Evolutionary conservation across 2,113 vertebrate genomes (phyloP), one percentile per base, ranked within the genome.

Genomic region (Ramphastos sulfuratus): DNA sequence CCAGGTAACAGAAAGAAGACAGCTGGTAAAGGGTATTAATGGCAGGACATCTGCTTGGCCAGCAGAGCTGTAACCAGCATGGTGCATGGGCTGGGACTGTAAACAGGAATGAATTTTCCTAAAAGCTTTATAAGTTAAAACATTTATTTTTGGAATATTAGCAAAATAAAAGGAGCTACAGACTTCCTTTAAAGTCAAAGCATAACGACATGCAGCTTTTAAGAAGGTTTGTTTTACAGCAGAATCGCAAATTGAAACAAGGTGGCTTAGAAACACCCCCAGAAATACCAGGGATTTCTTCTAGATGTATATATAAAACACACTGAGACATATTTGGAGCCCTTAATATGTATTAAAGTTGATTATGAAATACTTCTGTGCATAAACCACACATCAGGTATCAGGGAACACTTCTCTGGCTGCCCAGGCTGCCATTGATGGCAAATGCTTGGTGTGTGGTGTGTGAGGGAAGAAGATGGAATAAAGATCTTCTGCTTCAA

Each of bases 81-180:
- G 61, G 74, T 94, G 84, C 92, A 95, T 97, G 92, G 96, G 96
- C 89, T 79, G 78, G 54, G 83, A 73, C 63, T 95, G 95, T 97
- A 98, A 98, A 97, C 90, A 97, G 91, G 97, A 97, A 97, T 97
- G 96, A 97, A 97, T 97, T 98, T 98, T 97, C 97, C 96, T 96
- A 96, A 98, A 97, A 93, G 91, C 95, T 97, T 98, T 98, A 95
- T 85, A 95, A 98, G 96, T 97, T 96, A 97, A 97, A 97, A 96
- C 95, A 93, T 97, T 98, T 97, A 97, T 97, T 97, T 97, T 96
- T 93, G 95, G 94, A 97, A 96, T 98, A 97, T 98, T 97, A 97
- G 93, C 94, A 98, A 96, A 97, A 97, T 97, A 96, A 98, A 97
- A 98, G 97, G 94, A 90, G 73, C 96, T 97, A 94, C 39, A 7